phyloP scores from a whole-genome alignment of 2,113 vertebrate genomes.

The Corvus moneduloides region DNA sequence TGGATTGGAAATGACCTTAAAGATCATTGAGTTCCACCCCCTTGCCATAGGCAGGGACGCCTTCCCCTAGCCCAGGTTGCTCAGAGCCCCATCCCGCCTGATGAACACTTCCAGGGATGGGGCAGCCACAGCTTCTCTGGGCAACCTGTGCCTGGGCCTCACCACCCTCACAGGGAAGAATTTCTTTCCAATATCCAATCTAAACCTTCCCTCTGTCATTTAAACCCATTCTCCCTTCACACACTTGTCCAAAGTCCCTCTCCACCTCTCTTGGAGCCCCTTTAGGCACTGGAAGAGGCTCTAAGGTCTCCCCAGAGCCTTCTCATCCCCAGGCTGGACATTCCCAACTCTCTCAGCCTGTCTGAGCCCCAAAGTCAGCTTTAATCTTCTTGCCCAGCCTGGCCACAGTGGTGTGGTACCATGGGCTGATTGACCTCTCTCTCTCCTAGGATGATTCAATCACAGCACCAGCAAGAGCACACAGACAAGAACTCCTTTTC shows the following conservation, averaged over 20 bases:
- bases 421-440: background rate
- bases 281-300: background rate
- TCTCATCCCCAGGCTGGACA: background rate
- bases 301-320: background rate
- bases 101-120: background rate
- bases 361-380: background rate
- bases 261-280: background rate
- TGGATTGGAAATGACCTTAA: background rate
- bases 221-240: background rate
- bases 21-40: background rate
- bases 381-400: background rate
- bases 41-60: background rate
- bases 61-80: fast-evolving
- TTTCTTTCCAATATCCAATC: background rate
- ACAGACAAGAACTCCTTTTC: background rate
- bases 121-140: background rate
- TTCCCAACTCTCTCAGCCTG: background rate
- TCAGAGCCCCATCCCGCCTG: background rate
- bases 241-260: background rate
- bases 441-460: background rate
- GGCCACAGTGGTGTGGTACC: background rate
- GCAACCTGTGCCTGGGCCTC: background rate
- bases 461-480: background rate
- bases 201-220: background rate
- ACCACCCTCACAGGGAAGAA: background rate